Base-by-base conservation (phyloP, 2,113 vertebrate species). In the Syngnathus typhle region DNA sequence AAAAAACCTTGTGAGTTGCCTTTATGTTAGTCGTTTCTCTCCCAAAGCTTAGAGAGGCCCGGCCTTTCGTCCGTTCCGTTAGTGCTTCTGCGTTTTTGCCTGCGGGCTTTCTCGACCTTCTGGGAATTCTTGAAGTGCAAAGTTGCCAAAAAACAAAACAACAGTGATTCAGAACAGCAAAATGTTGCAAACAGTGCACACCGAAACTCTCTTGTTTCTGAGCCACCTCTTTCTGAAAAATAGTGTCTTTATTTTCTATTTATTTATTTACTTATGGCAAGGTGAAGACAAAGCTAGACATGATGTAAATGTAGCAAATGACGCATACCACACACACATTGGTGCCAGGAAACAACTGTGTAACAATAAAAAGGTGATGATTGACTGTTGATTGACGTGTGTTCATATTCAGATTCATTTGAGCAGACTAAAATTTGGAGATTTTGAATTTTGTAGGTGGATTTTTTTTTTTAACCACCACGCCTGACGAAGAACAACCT, bases 291-390 rank as follows among this genome's bases (percentile, higher is more conserved):
- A 78, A 72, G 76, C 55, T 58, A 58, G 27, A 32, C 27, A 61
- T 43, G 38, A 27, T 88, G 84, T 89, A 86, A 82, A 90, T 91
- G 91, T 92, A 92, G 90, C 90, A 88, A 87, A 80, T 54, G 75
- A 32, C 43, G 38, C 81, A 84, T 84, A 82, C 80, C 41, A 21
- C 7, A 52, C 54, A 85, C 74, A 83, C 77, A 82, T 69, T 81
- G 86, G 75, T 90, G 85, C 87, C 89, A 88, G 80, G 85, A 74
- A 85, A 85, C 77, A 78, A 82, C 85, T 87, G 85, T 89, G 77
- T 88, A 85, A 65, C 32, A 65, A 65, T 51, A 65, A 51, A 65
- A 64, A 64, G 44, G n/a, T 46, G 43, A 47, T 49, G 27, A 46
- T 61, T 41, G 60, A 61, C 19, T 61, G 38, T 61, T 61, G 18